phyloP scores from a whole-genome alignment of 2,888 invertebrate genomes.

The Ophioninae sp. region DNA sequence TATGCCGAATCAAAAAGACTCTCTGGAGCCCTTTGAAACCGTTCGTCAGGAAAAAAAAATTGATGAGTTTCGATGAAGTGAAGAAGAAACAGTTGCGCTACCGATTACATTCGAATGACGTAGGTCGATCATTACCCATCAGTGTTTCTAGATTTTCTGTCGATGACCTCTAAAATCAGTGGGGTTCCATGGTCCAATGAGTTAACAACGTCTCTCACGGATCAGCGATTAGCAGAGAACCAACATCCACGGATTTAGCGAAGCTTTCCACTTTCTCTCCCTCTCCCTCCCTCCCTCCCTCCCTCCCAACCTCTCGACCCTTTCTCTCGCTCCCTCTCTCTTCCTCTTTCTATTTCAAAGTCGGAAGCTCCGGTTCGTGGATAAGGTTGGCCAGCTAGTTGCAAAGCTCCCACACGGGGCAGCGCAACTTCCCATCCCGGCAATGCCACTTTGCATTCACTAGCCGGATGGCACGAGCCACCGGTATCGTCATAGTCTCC shows the following conservation, averaged over 20 bases:
- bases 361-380: slow-evolving; percentile 22
- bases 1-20: background rate
- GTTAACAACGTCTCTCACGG: slow-evolving; percentile 44
- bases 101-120: background rate
- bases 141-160: background rate
- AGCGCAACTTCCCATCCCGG: slow-evolving; percentile 51
- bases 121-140: background rate
- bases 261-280: slow-evolving; percentile 29
- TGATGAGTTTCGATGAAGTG: too few relatives aligned
- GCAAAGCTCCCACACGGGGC: slow-evolving; percentile 30
- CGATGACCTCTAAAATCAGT: background rate
- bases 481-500: slow-evolving; percentile 58
- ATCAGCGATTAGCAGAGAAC: slow-evolving; percentile 23
- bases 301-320: slow-evolving; percentile 4
- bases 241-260: slow-evolving; percentile 32
- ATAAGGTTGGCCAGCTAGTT: slow-evolving; percentile 64
- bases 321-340: background rate
- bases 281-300: background rate
- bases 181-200: slow-evolving; percentile 18
- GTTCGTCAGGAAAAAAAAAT: background rate
- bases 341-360: background rate
- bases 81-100: too few relatives aligned
- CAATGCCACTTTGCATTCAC: slow-evolving; percentile 77
- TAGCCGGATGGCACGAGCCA: slow-evolving; percentile 64
- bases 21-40: too few relatives aligned